Evolutionary conservation across 1,140 invertebrate species (phyloP).

Genomic region (Nasonia vitripennis): DNA sequence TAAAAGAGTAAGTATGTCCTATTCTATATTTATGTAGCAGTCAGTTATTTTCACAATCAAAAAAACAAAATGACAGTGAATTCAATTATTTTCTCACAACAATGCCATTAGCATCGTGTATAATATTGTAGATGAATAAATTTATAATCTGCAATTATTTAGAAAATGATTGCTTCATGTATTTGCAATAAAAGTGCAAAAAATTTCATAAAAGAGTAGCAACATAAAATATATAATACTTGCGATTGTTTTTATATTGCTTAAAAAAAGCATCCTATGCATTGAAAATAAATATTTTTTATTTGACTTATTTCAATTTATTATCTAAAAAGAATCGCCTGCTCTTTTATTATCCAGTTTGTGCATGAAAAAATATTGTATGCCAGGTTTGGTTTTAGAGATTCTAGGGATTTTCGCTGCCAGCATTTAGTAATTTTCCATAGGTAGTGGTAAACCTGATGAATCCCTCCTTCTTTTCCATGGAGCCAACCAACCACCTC

Average conservation of each 20-base stretch:
- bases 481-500: too few relatives aligned
- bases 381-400: too few relatives aligned
- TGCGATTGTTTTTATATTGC: neutral
- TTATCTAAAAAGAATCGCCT: too few relatives aligned
- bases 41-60: neutral
- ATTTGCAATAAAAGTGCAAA: constrained; percentile 12
- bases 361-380: too few relatives aligned
- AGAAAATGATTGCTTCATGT: neutral
- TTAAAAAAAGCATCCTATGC: too few relatives aligned
- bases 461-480: too few relatives aligned
- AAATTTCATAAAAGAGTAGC: neutral
- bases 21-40: constrained; percentile 12
- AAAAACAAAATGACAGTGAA: neutral
- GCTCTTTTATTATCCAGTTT: too few relatives aligned
- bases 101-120: neutral
- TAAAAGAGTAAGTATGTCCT: constrained; percentile 20
- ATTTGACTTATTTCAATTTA: too few relatives aligned
- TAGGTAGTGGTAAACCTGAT: too few relatives aligned
- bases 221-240: neutral
- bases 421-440: too few relatives aligned
- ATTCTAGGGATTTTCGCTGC: too few relatives aligned
- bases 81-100: neutral
- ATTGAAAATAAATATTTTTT: too few relatives aligned
- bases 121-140: neutral
- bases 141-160: neutral